Evolutionary conservation across 2,797 vertebrate species (phyloP).

Genomic region (Parauchenoglanis ngamensis): DNA sequence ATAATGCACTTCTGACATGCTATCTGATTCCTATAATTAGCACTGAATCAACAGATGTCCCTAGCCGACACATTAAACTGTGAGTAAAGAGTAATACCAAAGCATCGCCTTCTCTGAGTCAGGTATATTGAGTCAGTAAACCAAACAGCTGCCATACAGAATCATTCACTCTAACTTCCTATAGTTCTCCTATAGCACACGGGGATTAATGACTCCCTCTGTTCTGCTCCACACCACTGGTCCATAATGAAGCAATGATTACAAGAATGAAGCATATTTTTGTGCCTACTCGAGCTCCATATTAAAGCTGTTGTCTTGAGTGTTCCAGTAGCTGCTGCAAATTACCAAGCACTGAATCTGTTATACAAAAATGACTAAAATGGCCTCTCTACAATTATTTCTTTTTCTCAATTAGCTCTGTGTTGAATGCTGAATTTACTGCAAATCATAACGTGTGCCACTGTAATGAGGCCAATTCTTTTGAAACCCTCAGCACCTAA

Average conservation of each 20-base stretch:
- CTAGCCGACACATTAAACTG: conserved; percentile 20
- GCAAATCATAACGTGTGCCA: neutral
- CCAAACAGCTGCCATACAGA: conserved; percentile 8
- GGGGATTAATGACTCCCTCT: conserved; percentile 19
- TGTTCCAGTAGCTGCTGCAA: conserved; percentile 9
- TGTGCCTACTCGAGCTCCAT: conserved; percentile 20
- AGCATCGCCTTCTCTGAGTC: conserved; percentile 17
- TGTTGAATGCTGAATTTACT: conserved; percentile 5
- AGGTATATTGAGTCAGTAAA: conserved; percentile 22
- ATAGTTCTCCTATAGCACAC: conserved; percentile 23
- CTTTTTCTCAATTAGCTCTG: neutral
- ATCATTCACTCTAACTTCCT: conserved; percentile 5
- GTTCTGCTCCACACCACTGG: conserved; percentile 28
- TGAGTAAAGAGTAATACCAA: conserved; percentile 36
- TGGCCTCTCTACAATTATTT: conserved; percentile 20
- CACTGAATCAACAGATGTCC: conserved; percentile 19
- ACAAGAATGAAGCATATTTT: conserved; percentile 29
- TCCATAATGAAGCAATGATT: conserved; percentile 41
- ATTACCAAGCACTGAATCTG: conserved; percentile 6
- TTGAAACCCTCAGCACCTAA: neutral
- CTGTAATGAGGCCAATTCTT: conserved; percentile 9
- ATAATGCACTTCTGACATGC: neutral
- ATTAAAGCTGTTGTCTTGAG: conserved; percentile 36
- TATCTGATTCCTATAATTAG: conserved; percentile 34
- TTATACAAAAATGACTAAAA: conserved; percentile 13